Evolutionary conservation across 2,888 invertebrate species (phyloP), one percentile per base, ranked within the genome.

Genomic region (Phorcus lineatus): DNA sequence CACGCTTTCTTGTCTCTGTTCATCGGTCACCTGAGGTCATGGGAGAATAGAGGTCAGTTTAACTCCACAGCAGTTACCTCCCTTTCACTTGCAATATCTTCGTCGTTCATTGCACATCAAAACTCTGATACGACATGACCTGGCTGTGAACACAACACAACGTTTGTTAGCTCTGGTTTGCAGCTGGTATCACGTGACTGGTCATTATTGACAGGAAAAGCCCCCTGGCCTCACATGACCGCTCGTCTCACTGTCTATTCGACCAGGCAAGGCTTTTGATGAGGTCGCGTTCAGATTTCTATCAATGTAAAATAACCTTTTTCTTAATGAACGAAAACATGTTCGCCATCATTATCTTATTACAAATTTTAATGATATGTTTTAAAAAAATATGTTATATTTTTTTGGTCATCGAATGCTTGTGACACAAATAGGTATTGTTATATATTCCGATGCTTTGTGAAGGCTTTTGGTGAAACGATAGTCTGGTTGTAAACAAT

Each of bases 141-240:
- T 47, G 11, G 7, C 47, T 6, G 47, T 47, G 47, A 47, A 13
- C 47, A 47, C 47, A 47, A 13, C 47, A 40, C 24, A 40, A 1
- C 40, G 17, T 70, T 70, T 70, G 31, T 24, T 36, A 16, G 70
- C 11, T 16, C 19, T 70, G n/a, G 70, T n/a, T 24, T 16, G 70
- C 70, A 70, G 70, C 31, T 70, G 70, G 70, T 70, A 40, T 70
- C 70, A 70, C 70, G 70, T 70, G 70, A 70, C 70, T 40, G 70
- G 70, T 70, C 70, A 70, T 70, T 70, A 70, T 70, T 70, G 70
- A 31, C 70, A 70, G 70, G 70, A 70, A 70, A 70, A 47, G 19
- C 70, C 31, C 19, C 36, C 36, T 70, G 19, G n/a, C 70, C 70
- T 70, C 70, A 70, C 40, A 36, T 70, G 70, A 36, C 36, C 70